A percentile compares a stretch with the other conserved stretches of the same genome.
These are phyloP conservation scores for Agrilus planipennis DNA, from an alignment of 1,140 invertebrate species.

Conservation along the genomic window DNA sequence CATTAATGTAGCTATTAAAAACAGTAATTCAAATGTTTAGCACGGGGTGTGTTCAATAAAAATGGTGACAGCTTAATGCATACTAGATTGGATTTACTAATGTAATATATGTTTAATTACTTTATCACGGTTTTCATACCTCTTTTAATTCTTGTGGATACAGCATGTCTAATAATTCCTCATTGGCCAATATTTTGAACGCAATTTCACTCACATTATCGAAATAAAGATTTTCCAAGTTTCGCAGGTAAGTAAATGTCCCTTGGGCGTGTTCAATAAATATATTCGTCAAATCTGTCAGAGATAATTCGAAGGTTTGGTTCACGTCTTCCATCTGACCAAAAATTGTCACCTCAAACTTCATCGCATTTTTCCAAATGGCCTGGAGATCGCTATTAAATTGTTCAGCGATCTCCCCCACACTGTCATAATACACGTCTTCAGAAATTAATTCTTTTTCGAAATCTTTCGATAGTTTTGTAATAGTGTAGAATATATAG, in stretches of 20 bases:
- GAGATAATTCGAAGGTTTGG: constrained; percentile 57
- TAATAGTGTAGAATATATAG: constrained; percentile 23
- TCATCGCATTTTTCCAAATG: constrained; percentile 64
- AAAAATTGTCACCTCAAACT: constrained; percentile 63
- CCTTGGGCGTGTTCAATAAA: constrained; percentile 60
- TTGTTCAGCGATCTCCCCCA: constrained; percentile 35
- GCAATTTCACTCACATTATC: constrained; percentile 29
- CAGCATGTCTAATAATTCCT: too few relatives aligned
- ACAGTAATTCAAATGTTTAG: too few relatives aligned
- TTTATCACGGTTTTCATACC: too few relatives aligned
- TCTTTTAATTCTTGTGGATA: too few relatives aligned
- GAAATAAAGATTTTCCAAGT: constrained; percentile 37
- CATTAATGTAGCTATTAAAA: too few relatives aligned
- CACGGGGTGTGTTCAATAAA: too few relatives aligned
- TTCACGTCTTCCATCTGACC: constrained; percentile 71
- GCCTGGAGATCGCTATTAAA: constrained; percentile 43
- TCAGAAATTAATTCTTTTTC: constrained; percentile 26
- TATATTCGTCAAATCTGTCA: constrained; percentile 57
- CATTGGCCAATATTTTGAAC: neutral
- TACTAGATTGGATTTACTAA: too few relatives aligned
- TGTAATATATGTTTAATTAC: too few relatives aligned
- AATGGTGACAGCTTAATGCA: too few relatives aligned
- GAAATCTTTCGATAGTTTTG: constrained; percentile 16
- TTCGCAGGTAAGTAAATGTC: constrained; percentile 56
- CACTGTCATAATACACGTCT: constrained; percentile 31